These are phyloP conservation scores for Atta colombica DNA, from an alignment of 1,140 invertebrate genomes.

Conservation along the genomic window DNA sequence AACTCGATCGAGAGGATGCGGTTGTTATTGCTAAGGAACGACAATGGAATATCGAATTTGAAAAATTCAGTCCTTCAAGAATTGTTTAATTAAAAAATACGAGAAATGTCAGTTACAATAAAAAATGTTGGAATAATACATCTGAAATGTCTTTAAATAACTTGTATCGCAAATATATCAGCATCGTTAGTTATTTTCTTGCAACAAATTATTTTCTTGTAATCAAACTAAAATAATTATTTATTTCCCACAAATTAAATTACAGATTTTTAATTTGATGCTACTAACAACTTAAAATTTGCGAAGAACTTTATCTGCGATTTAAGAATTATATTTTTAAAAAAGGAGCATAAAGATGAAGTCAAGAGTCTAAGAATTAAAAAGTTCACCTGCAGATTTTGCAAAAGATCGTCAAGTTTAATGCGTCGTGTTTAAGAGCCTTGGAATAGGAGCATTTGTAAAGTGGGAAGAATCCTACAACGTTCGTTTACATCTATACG, in stretches of 20 bases:
- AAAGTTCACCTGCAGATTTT: not conserved
- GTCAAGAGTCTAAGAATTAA: not conserved
- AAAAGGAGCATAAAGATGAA: not conserved
- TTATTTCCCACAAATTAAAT: too few species aligned
- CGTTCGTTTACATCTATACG: constrained; percentile 51
- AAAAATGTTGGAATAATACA: too few species aligned
- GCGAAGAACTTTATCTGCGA: not conserved
- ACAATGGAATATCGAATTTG: not conserved
- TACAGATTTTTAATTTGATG: too few species aligned
- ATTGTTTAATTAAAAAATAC: too few species aligned
- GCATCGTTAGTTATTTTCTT: too few species aligned
- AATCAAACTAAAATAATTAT: too few species aligned
- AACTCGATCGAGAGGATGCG: not conserved
- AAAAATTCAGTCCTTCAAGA: not conserved
- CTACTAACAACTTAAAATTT: too few species aligned
- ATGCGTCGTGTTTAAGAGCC: not conserved
- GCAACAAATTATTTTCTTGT: too few species aligned
- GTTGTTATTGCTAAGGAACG: not conserved
- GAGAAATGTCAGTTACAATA: too few species aligned
- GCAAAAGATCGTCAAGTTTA: not conserved
- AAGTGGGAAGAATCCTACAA: not conserved
- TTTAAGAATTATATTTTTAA: not conserved
- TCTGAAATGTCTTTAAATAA: too few species aligned
- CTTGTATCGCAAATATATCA: too few species aligned
- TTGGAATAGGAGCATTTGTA: not conserved